Evolutionary conservation across 2,888 invertebrate genomes (phyloP).

Genomic region (Rotaria magnacalcarata): DNA sequence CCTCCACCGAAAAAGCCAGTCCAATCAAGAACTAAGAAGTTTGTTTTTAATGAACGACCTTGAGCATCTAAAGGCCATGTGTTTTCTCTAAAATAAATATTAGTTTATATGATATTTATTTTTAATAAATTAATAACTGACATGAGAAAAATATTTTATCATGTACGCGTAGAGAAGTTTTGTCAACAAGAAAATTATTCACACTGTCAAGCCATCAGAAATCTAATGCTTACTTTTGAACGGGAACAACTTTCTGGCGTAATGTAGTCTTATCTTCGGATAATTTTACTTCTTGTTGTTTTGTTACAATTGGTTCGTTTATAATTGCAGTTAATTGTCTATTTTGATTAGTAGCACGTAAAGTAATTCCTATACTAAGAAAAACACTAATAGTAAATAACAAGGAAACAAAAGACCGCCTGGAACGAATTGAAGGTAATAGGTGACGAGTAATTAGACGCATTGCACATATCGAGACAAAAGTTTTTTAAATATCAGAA

Average conservation of each 20-base stretch:
- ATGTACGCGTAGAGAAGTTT: too few species aligned
- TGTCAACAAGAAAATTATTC: too few species aligned
- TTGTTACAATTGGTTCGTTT: background rate
- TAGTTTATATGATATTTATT: too few species aligned
- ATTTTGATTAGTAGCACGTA: background rate
- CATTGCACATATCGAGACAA: background rate
- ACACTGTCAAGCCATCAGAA: too few species aligned
- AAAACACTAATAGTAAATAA: background rate
- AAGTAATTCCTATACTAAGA: background rate
- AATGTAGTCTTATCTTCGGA: background rate
- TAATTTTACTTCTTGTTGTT: background rate
- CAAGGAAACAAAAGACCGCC: background rate
- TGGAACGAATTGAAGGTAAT: background rate
- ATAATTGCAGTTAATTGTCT: background rate
- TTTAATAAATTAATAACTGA: too few species aligned
- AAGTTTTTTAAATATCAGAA: background rate
- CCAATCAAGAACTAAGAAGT: background rate
- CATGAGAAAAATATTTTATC: too few species aligned
- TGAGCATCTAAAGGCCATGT: background rate
- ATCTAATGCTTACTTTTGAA: background rate
- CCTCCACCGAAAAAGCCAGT: background rate
- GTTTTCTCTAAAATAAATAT: background rate
- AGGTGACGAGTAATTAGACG: background rate
- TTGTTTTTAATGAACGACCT: background rate
- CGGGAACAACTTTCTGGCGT: too few species aligned